Percentiles rank a stretch among this genome's conserved stretches.
phyloP scores from a whole-genome alignment of 1,140 invertebrate species.

The Zaprionus kolodkinae region DNA sequence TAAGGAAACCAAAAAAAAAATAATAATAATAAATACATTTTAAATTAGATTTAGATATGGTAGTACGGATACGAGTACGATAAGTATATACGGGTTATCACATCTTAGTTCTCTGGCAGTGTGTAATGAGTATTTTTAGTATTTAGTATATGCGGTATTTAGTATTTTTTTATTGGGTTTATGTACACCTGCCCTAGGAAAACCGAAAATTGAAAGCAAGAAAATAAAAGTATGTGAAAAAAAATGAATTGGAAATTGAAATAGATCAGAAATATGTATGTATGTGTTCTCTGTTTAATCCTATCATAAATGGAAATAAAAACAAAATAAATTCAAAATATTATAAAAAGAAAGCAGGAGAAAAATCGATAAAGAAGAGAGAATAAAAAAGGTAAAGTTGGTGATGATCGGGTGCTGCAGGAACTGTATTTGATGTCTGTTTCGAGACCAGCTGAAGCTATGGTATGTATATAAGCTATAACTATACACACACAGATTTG shows the following conservation, averaged over 20 bases:
- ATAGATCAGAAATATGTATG: background rate
- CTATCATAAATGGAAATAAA: background rate
- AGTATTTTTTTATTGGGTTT: background rate
- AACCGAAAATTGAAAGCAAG: background rate
- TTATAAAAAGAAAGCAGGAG: background rate
- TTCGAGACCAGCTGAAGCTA: constrained; percentile 1
- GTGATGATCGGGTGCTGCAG: constrained; percentile 1
- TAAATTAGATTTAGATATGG: constrained; percentile 52
- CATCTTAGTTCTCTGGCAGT: constrained; percentile 53
- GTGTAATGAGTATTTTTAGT: constrained; percentile 48
- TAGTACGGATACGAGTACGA: constrained; percentile 39
- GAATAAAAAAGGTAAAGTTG: background rate
- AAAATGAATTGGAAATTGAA: background rate
- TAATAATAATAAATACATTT: background rate
- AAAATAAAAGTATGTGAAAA: background rate
- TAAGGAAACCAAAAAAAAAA: constrained; percentile 58
- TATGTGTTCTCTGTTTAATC: background rate
- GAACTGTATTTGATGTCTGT: background rate
- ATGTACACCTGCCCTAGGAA: background rate
- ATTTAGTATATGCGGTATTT: constrained; percentile 3
- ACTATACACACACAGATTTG: constrained; percentile 4
- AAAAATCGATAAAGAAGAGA: background rate
- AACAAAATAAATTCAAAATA: background rate
- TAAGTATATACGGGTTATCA: constrained; percentile 32
- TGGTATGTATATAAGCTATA: constrained; percentile 6